Conservation (phyloP, 2,797 vertebrate genomes). For the Cossypha caffra region DNA sequence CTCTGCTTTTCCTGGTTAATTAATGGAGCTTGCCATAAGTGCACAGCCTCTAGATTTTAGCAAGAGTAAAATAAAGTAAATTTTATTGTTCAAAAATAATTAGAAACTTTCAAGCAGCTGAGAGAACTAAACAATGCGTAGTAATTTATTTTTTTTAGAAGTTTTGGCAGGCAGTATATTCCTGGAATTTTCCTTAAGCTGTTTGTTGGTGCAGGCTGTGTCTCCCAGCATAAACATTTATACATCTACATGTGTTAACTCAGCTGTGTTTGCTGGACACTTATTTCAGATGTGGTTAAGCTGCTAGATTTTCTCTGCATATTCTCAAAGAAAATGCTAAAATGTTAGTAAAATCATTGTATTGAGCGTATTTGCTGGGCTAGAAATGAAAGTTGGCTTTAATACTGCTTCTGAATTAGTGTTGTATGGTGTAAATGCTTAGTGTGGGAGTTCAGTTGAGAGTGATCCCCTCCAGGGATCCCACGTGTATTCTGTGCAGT, state of each 20-base stretch:
- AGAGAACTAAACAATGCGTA: background rate
- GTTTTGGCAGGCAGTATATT: background rate
- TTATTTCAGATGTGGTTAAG: background rate
- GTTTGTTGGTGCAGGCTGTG: background rate
- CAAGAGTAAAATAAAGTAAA: background rate
- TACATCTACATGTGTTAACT: background rate
- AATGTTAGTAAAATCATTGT: background rate
- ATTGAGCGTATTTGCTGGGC: background rate
- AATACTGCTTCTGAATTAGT: background rate
- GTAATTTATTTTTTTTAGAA: background rate
- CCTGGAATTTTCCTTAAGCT: background rate
- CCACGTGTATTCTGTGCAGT: background rate
- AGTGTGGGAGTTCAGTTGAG: background rate
- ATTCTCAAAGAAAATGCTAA: background rate
- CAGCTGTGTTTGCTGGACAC: background rate
- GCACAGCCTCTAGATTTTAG: background rate
- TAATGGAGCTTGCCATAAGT: background rate
- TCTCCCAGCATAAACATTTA: rapidly evolving
- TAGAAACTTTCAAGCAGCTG: background rate
- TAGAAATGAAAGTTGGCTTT: background rate
- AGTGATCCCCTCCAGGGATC: background rate
- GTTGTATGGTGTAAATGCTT: background rate
- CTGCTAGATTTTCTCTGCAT: background rate
- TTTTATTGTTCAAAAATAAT: background rate
- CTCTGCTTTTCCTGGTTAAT: background rate